Conservation (phyloP, 2,113 vertebrate genomes). For the Gambusia affinis region DNA sequence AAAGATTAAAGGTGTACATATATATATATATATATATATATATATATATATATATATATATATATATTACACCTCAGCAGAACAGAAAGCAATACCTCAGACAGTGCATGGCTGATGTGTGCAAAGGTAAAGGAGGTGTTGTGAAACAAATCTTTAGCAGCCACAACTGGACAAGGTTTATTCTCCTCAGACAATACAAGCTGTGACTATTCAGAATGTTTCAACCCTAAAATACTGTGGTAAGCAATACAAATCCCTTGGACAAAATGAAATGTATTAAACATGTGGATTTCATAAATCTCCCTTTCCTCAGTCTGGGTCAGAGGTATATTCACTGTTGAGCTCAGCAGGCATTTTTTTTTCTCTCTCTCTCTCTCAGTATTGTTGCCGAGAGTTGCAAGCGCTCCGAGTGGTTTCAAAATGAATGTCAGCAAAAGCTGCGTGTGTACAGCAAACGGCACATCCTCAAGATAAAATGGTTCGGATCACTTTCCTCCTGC, state of each 20-base stretch:
- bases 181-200: constrained; percentile 76
- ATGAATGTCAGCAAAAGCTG: constrained; percentile 78
- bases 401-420: constrained; percentile 70
- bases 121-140: constrained; percentile 49
- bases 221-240: constrained; percentile 74
- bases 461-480: constrained; percentile 69
- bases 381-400: constrained; percentile 66
- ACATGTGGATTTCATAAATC: constrained; percentile 85
- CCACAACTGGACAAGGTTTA: constrained; percentile 67
- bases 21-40: constrained; percentile 28
- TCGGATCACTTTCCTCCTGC: constrained; percentile 69
- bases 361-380: constrained; percentile 26
- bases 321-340: constrained; percentile 75
- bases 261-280: constrained; percentile 86
- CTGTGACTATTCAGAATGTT: constrained; percentile 73
- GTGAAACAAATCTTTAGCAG: constrained; percentile 73
- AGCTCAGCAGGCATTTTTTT: constrained; percentile 70
- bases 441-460: constrained; percentile 62
- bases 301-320: constrained; percentile 72
- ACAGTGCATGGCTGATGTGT: constrained; percentile 56
- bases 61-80: constrained; percentile 52
- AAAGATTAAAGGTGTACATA: constrained; percentile 72
- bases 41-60: constrained; percentile 29
- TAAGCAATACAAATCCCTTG: constrained; percentile 80
- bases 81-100: constrained; percentile 68